Conservation (phyloP, 2,888 invertebrate genomes). For the Drosophila anomalata region DNA sequence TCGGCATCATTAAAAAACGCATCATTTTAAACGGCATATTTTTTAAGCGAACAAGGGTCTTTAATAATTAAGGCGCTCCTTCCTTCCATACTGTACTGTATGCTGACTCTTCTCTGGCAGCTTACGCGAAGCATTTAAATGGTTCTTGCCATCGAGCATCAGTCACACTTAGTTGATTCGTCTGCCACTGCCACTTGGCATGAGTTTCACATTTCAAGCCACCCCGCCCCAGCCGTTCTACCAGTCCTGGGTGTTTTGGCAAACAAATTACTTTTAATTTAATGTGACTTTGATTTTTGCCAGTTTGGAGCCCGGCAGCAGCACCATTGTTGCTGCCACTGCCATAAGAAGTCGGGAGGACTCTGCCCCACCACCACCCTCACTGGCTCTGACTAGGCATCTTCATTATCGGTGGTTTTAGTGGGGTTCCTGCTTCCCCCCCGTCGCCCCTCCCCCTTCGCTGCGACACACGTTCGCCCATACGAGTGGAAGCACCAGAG, state of each 20-base stretch:
- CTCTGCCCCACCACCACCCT: background rate
- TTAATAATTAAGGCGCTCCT: background rate
- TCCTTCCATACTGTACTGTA: background rate
- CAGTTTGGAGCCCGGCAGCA: conserved; percentile 12
- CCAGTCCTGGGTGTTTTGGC: conserved; percentile 72
- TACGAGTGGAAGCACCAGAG: conserved; percentile 20
- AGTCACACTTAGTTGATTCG: conserved; percentile 53
- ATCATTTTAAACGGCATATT: too few species aligned
- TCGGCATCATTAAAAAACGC: background rate
- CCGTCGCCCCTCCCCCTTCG: conserved; percentile 4
- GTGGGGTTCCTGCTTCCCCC: conserved; percentile 2
- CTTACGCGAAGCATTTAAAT: conserved; percentile 17
- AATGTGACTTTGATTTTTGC: conserved; percentile 79
- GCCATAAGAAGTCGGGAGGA: background rate
- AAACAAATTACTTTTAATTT: conserved; percentile 81
- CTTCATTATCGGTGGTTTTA: conserved; percentile 68
- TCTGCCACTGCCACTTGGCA: conserved; percentile 58
- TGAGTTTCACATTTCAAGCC: conserved; percentile 75
- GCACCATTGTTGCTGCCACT: conserved; percentile 18
- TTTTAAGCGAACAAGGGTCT: too few species aligned
- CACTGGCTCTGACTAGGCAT: conserved; percentile 63
- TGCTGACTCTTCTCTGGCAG: conserved; percentile 18
- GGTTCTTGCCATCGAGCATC: conserved; percentile 32
- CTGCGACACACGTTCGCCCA: conserved; percentile 31
- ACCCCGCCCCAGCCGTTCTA: background rate